Evolutionary conservation across 2,113 vertebrate genomes (phyloP), one percentile per base, ranked within the genome.

Genomic region (Pionites leucogaster): DNA sequence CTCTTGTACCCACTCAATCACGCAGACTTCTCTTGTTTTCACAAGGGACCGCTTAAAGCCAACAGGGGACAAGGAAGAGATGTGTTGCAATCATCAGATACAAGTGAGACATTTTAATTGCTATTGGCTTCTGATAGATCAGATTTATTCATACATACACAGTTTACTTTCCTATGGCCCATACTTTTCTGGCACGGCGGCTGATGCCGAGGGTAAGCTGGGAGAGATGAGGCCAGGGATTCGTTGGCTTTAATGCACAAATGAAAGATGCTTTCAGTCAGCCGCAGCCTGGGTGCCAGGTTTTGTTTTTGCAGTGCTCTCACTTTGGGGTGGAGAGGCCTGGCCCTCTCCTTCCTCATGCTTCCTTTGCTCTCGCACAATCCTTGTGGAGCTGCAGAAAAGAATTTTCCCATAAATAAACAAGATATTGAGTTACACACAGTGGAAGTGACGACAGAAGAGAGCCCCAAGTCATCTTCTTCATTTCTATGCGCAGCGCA

Each of bases 331-430:
- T 7, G 42, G 84, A 91, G 70, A 29, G 88, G 78, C 84, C 95
- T 28, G 31, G 86, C 75, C 94, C 86, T 92, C 90, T 92, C 93
- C 57, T 91, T 77, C 96, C 97, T 95, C 91, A 28, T 46, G 92
- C 85, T 88, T 88, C 95, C 95, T 95, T 92, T 49, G 46, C 95
- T 97, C 95, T 92, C 25, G 0, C 72, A 92, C 71, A 87, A 91
- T 90, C 93, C 96, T 98, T 91, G 88, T 65, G n/a, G 95, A 96
- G 96, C 93, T 92, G 97, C 92, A 98, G 97, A 97, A 97, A 97
- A 98, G 98, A 98, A 98, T 98, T 82, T 97, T 96, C 96, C 96
- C 96, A 98, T 98, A 98, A 98, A 98, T 98, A 98, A 98, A 98
- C 98, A 98, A 98, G 96, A 95, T 97, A 97, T 98, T 98, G 95